Conservation (phyloP, 2,888 invertebrate species). For the Trachelus stipa region DNA sequence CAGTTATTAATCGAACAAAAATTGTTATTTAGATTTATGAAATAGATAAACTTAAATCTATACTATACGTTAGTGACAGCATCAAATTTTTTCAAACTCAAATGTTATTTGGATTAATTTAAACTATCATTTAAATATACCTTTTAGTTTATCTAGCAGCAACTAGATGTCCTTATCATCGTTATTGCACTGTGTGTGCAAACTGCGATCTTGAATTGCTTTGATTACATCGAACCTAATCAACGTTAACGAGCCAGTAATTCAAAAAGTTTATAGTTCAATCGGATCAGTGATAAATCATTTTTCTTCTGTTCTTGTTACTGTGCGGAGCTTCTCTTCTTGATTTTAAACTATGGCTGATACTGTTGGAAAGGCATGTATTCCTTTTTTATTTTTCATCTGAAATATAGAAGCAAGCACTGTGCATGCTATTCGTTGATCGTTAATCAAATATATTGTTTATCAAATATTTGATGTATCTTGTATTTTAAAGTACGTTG, state of each 20-base stretch:
- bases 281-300: background rate
- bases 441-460: background rate
- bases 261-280: background rate
- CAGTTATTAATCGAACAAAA: background rate
- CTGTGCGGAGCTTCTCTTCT: background rate
- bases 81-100: background rate
- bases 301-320: background rate
- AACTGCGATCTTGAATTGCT: background rate
- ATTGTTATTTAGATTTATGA: background rate
- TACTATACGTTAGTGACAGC: background rate
- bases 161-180: background rate
- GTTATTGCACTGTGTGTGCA: background rate
- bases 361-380: constrained; percentile 52
- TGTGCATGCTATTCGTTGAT: background rate
- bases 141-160: background rate
- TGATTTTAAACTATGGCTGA: constrained; percentile 38
- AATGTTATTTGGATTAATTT: background rate
- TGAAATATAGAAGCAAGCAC: background rate
- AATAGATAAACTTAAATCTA: background rate
- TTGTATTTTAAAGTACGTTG: background rate
- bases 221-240: background rate
- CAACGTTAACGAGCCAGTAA: background rate
- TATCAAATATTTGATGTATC: background rate
- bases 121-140: background rate
- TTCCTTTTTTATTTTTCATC: background rate